Evolutionary conservation across 2,888 invertebrate species (phyloP).

Genomic region (Eilema griseolum): DNA sequence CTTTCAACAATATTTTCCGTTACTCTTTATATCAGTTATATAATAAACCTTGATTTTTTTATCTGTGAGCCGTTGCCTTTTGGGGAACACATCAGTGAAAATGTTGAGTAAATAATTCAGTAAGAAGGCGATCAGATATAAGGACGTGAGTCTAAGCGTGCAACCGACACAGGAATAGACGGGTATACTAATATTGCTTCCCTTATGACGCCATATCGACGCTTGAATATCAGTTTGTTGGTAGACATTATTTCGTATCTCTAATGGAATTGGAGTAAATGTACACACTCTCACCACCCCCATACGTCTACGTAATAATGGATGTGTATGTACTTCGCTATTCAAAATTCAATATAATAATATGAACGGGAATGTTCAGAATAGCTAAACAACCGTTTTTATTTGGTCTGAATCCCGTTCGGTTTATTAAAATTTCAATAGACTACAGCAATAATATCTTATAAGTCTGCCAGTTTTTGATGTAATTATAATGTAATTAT

Average conservation of each 20-base stretch:
- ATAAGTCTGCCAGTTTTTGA: too few relatives aligned
- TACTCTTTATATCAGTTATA: background rate
- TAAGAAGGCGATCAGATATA: conserved; percentile 52
- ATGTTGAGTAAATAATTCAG: conserved; percentile 73
- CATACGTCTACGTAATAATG: conserved; percentile 11
- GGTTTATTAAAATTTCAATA: too few relatives aligned
- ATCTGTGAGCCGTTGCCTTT: conserved; percentile 61
- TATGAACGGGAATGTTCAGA: conserved; percentile 24
- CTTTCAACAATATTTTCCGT: background rate
- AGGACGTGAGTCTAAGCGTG: conserved; percentile 25
- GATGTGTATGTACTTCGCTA: conserved; percentile 20
- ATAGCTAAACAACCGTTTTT: background rate
- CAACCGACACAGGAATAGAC: conserved; percentile 30
- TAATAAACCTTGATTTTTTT: conserved; percentile 55
- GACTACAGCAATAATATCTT: too few relatives aligned
- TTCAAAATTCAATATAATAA: conserved; percentile 23
- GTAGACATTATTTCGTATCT: conserved; percentile 34
- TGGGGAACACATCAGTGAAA: conserved; percentile 69
- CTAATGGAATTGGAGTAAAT: conserved; percentile 41
- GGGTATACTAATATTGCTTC: conserved; percentile 35
- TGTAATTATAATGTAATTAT: too few relatives aligned
- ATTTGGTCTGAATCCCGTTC: too few relatives aligned
- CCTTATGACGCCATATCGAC: conserved; percentile 27
- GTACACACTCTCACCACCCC: conserved; percentile 13
- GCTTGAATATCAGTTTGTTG: conserved; percentile 20